Evolutionary conservation across 92 coral and sea anemone species (phyloP).

Genomic region (Zoanthus sansibaricus): DNA sequence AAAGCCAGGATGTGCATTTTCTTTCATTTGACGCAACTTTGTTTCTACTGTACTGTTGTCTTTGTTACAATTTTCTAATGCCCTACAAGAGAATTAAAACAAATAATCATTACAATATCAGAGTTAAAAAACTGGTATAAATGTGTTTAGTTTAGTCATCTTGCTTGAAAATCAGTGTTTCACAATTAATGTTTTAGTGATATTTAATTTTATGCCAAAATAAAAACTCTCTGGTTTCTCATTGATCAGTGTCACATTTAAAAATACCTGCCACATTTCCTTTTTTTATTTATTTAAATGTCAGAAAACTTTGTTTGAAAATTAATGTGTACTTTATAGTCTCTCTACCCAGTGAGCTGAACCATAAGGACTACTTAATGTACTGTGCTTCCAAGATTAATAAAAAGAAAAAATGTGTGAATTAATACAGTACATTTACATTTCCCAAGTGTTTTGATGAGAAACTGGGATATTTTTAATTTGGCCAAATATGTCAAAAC

Average conservation of each 20-base stretch:
- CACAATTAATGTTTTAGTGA: not conserved
- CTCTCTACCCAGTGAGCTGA: conserved; percentile 4
- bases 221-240: not conserved
- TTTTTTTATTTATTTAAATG: not conserved
- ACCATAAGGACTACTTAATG: not conserved
- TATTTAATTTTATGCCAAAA: not conserved
- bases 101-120: not conserved
- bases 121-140: conserved; percentile 1
- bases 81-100: conserved; percentile 8
- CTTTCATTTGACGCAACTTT: conserved; percentile 10
- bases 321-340: not conserved
- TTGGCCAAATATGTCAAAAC: conserved; percentile 4
- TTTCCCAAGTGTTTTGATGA: not conserved
- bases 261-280: not conserved
- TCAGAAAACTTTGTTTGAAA: not conserved
- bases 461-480: not conserved
- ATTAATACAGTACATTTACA: not conserved
- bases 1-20: conserved; percentile 17
- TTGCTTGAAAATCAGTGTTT: not conserved
- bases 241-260: not conserved
- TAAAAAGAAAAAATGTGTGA: not conserved
- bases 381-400: not conserved
- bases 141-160: not conserved
- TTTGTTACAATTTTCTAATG: not conserved
- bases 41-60: not conserved